Conservation (phyloP, 2,797 vertebrate genomes). For the Tragelaphus oryx region DNA sequence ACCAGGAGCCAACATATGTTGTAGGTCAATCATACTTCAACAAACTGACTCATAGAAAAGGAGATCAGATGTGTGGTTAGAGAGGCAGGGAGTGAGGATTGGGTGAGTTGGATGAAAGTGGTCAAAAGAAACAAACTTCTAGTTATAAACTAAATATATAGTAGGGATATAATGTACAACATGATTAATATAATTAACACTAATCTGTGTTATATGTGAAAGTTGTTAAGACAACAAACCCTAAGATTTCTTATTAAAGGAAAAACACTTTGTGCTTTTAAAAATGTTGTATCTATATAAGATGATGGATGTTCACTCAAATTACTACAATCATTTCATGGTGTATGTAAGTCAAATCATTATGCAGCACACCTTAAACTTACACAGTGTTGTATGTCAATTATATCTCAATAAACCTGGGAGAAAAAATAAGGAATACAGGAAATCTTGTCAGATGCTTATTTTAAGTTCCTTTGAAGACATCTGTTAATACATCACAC, state of each 20-base stretch:
- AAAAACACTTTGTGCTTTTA: neutral
- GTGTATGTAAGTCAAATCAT: neutral
- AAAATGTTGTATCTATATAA: neutral
- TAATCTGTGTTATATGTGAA: neutral
- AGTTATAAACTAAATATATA: neutral
- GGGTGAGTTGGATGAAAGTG: neutral
- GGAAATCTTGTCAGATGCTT: neutral
- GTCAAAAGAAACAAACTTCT: neutral
- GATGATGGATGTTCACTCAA: neutral
- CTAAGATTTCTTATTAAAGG: neutral
- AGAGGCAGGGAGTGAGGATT: neutral
- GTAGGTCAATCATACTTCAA: neutral
- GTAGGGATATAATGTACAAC: neutral
- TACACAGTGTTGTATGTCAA: neutral
- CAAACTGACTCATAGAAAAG: neutral
- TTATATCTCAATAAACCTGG: neutral
- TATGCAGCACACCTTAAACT: neutral
- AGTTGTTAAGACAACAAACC: neutral
- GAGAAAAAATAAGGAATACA: neutral
- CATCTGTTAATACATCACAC: neutral
- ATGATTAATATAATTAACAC: neutral
- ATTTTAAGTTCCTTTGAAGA: neutral
- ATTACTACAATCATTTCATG: neutral
- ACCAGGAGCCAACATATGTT: neutral
- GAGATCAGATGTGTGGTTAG: neutral